Conservation (phyloP, 2,797 vertebrate genomes). For the Myoxocephalus aenaeus region DNA sequence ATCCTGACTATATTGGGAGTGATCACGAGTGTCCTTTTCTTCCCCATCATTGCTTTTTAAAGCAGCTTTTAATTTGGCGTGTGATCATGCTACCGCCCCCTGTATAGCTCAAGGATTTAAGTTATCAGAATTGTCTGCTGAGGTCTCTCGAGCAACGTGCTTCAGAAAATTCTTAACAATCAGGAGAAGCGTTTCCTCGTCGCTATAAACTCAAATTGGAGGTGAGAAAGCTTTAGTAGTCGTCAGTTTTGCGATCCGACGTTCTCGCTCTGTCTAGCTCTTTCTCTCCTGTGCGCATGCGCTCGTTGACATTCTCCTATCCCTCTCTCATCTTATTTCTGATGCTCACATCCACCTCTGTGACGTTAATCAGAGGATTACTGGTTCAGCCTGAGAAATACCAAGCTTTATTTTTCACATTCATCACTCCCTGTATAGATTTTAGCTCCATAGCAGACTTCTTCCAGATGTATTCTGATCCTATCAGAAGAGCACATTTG, state of each 20-base stretch:
- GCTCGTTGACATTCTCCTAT: slow-evolving; percentile 29
- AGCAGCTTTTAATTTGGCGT: slow-evolving; percentile 53
- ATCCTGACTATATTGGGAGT: slow-evolving; percentile 17
- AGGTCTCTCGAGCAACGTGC: slow-evolving; percentile 11
- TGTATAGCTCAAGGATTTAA: slow-evolving; percentile 42
- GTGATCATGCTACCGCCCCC: slow-evolving; percentile 25
- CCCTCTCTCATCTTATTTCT: slow-evolving; percentile 29
- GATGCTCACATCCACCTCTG: slow-evolving; percentile 28
- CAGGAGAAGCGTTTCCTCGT: slow-evolving; percentile 6
- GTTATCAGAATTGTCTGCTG: slow-evolving; percentile 52
- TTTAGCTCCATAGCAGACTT: slow-evolving; percentile 37
- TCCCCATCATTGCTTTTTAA: slow-evolving; percentile 27
- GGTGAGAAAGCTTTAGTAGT: slow-evolving; percentile 13
- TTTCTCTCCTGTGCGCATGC: not conserved
- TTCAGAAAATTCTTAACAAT: slow-evolving; percentile 24
- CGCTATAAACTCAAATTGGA: slow-evolving; percentile 18
- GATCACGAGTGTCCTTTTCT: slow-evolving; percentile 34
- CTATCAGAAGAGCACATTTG: slow-evolving; percentile 51
- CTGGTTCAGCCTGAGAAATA: slow-evolving; percentile 36
- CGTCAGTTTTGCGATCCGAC: not conserved
- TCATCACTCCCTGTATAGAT: slow-evolving; percentile 43
- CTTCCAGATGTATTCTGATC: slow-evolving; percentile 48
- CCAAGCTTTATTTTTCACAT: slow-evolving; percentile 39
- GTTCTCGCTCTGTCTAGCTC: slow-evolving; percentile 3
- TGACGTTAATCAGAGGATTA: slow-evolving; percentile 42